These are phyloP conservation scores for Cacatua alba DNA, from an alignment of 2,113 vertebrate species.

Conservation along the genomic window DNA sequence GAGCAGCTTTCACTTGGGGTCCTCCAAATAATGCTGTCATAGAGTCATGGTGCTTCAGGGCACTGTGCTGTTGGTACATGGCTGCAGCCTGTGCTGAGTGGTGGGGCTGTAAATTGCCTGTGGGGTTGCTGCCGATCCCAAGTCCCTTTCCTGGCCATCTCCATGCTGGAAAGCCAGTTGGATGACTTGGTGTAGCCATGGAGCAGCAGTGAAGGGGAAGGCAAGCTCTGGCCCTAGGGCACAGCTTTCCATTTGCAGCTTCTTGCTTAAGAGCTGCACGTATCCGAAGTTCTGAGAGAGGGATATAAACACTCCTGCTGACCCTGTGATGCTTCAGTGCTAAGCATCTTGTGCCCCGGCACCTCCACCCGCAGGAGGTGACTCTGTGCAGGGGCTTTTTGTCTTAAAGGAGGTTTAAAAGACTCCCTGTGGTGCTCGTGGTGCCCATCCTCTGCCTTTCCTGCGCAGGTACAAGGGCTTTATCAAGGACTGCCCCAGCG, in stretches of 20 bases:
- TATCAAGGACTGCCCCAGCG: constrained; percentile 95
- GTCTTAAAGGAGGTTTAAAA: background rate
- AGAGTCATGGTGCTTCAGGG: background rate
- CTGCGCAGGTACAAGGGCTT: constrained; percentile 91
- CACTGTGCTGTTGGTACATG: background rate
- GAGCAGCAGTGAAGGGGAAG: background rate
- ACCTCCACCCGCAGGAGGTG: background rate
- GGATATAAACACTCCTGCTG: background rate
- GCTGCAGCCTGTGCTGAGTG: background rate
- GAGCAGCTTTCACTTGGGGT: background rate
- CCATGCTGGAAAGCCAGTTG: background rate
- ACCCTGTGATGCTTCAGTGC: background rate
- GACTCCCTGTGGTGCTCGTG: background rate
- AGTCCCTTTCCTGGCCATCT: background rate
- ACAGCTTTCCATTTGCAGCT: background rate
- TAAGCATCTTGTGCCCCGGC: background rate
- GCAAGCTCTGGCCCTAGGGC: background rate
- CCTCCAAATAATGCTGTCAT: rapidly evolving
- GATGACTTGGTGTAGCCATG: background rate
- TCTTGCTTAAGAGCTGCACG: background rate
- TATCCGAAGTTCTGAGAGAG: background rate
- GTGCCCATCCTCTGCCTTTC: background rate
- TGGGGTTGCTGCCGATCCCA: background rate
- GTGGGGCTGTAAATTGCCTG: background rate
- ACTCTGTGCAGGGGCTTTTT: background rate